Conservation (phyloP, 2,888 invertebrate species). For the Apamea sordens region DNA sequence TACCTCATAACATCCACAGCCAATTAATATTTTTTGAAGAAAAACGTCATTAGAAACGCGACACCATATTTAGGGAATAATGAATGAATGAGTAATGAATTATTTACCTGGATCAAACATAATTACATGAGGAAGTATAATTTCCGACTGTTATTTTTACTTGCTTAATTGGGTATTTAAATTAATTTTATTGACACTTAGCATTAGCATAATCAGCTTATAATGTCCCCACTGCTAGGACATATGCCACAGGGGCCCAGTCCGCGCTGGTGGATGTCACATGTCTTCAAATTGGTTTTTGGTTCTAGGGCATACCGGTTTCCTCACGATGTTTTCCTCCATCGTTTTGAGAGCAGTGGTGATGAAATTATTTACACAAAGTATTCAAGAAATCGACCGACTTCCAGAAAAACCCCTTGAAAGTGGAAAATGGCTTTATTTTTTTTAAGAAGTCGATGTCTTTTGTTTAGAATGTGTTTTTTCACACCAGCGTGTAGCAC, state of each 20-base stretch:
- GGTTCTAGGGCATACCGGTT: not conserved
- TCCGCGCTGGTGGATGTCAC: not conserved
- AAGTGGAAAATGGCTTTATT: not conserved
- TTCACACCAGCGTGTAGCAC: no score
- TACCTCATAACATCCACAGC: constrained; percentile 29
- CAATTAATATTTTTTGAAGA: constrained; percentile 53
- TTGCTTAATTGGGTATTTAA: constrained; percentile 18
- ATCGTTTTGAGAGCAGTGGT: not conserved
- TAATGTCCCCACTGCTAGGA: not conserved
- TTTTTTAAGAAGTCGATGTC: not conserved
- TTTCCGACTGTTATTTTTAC: constrained; percentile 17
- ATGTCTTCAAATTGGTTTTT: constrained; percentile 3
- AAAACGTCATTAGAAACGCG: constrained; percentile 51
- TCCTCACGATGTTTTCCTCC: not conserved
- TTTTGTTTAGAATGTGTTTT: no score
- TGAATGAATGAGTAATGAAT: constrained; percentile 26
- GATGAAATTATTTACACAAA: not conserved
- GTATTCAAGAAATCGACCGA: no score
- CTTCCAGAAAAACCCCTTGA: not conserved
- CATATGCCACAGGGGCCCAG: not conserved
- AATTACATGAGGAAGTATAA: constrained; percentile 24
- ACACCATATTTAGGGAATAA: constrained; percentile 21
- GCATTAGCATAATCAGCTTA: not conserved
- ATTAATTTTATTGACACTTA: not conserved
- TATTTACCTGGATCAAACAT: constrained; percentile 34